Evolutionary conservation across 2,888 invertebrate genomes (phyloP).

Genomic region (Tipula vernalis): DNA sequence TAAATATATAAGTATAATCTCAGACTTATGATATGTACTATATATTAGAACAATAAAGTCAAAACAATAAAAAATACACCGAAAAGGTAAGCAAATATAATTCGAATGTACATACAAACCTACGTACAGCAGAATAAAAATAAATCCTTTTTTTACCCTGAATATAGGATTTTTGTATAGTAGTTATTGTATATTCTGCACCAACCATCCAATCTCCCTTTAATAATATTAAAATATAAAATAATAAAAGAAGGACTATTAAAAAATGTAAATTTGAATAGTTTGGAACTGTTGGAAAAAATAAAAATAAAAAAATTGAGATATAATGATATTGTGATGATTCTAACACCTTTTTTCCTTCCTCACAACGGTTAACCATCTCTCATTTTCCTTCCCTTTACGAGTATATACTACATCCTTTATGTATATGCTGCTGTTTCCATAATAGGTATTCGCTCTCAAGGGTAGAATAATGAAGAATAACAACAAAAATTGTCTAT

Average conservation of each 20-base stretch:
- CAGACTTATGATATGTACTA: not conserved
- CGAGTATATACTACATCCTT: not conserved
- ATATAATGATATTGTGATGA: not conserved
- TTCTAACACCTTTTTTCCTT: not conserved
- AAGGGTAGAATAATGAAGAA: not conserved
- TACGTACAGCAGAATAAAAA: not conserved
- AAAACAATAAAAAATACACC: not conserved
- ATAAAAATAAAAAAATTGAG: not conserved
- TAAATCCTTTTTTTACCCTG: not conserved
- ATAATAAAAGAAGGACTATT: not conserved
- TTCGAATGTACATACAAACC: not conserved
- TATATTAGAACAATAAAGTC: not conserved
- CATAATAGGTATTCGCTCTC: not conserved
- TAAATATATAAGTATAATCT: not conserved
- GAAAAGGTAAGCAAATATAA: not conserved
- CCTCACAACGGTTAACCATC: not conserved
- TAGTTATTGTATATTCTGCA: not conserved
- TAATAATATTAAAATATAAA: not conserved
- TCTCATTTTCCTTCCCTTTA: not conserved
- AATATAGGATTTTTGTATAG: not conserved
- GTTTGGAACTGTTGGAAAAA: not conserved
- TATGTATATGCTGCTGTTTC: not conserved
- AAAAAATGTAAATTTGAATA: conserved; percentile 4
- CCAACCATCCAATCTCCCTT: not conserved
- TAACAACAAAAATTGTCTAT: not conserved